Evolutionary conservation across 2,113 vertebrate genomes (phyloP).

Genomic region (Rhadina sibilatrix): DNA sequence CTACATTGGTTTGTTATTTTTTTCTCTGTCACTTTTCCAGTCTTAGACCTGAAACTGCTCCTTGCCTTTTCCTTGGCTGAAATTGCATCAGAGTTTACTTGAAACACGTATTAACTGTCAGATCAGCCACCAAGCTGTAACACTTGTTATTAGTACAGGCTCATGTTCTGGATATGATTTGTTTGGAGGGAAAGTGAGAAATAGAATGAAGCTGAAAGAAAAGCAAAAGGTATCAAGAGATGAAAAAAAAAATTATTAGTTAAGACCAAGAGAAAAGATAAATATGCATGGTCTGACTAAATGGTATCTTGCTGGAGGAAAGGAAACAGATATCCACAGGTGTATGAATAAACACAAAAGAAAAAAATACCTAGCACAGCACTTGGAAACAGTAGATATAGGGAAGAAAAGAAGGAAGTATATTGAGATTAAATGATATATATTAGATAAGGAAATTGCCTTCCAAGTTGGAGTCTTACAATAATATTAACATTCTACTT

Average conservation of each 20-base stretch:
- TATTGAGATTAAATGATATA: not conserved
- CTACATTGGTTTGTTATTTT: not conserved
- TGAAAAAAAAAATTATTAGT: not conserved
- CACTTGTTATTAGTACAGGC: not conserved
- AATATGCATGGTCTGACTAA: not conserved
- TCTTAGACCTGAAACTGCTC: not conserved
- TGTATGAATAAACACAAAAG: not conserved
- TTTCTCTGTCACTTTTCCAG: not conserved
- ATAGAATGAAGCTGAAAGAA: not conserved
- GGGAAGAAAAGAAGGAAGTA: not conserved
- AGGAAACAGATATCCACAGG: not conserved
- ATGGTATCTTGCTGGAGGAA: not conserved
- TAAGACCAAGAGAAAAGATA: not conserved
- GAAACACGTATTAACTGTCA: not conserved
- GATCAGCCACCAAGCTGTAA: not conserved
- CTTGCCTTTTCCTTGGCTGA: not conserved
- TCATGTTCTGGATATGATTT: not conserved
- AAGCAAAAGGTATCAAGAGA: not conserved
- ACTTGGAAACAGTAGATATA: not conserved
- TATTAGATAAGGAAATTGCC: not conserved
- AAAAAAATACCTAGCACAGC: not conserved
- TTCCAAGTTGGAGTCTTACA: not conserved
- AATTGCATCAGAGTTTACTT: not conserved
- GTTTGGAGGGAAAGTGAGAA: not conserved
- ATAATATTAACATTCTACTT: slow-evolving; percentile 34